A percentile compares a stretch with the other conserved stretches of the same genome.
phyloP scores from a whole-genome alignment of 2,797 vertebrate species.

The Falco cherrug region DNA sequence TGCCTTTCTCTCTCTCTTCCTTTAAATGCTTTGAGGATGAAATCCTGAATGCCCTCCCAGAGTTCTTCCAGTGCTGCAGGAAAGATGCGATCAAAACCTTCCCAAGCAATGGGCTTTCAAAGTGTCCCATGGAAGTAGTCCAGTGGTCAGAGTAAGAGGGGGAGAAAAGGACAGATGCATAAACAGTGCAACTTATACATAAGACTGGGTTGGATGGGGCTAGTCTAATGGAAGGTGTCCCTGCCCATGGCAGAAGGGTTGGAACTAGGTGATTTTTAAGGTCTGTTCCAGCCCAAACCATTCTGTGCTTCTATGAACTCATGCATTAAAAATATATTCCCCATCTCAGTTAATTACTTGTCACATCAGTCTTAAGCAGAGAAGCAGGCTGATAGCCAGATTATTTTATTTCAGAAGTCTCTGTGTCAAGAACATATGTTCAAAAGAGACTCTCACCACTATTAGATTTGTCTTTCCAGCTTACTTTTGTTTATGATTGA shows the following conservation, averaged over 20 bases:
- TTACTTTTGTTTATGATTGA: neutral
- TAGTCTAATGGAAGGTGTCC: no score
- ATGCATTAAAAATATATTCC: conserved; percentile 48
- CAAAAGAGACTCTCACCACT: neutral
- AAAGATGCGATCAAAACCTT: conserved; percentile 30
- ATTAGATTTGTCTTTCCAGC: neutral
- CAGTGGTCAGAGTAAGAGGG: neutral
- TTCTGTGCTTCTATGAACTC: no score
- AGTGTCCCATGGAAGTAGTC: neutral
- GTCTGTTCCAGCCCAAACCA: no score
- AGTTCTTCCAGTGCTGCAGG: neutral
- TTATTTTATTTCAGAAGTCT: conserved; percentile 25
- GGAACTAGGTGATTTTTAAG: no score
- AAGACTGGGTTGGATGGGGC: neutral
- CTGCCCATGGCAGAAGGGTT: no score
- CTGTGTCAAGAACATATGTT: neutral
- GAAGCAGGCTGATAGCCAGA: conserved; percentile 31
- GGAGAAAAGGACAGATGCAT: neutral
- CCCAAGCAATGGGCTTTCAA: neutral
- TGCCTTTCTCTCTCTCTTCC: conserved; percentile 20
- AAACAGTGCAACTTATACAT: conserved; percentile 22
- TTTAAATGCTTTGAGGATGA: conserved; percentile 38
- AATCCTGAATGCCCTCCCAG: neutral
- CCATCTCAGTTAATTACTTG: conserved; percentile 65
- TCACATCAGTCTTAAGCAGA: conserved; percentile 57